These are phyloP conservation scores for Ophiodon elongatus DNA, from an alignment of 2,113 vertebrate genomes.

Conservation along the genomic window DNA sequence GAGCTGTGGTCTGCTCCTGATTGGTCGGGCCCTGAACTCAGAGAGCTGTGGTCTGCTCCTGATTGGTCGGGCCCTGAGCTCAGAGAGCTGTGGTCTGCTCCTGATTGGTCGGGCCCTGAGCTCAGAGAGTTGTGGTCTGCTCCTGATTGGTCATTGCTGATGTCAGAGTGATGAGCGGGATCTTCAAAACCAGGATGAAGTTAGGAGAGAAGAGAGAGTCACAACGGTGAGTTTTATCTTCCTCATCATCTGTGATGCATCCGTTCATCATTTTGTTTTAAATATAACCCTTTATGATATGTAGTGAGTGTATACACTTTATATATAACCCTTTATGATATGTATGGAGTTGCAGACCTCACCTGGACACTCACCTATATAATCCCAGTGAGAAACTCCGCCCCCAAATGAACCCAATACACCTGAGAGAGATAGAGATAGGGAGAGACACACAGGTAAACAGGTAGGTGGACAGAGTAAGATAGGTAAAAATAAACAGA, in stretches of 20 bases:
- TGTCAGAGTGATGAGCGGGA: constrained; percentile 26
- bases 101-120: constrained; percentile 48
- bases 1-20: constrained; percentile 36
- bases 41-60: constrained; percentile 23
- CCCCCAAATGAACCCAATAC: constrained; percentile 49
- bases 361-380: constrained; percentile 66
- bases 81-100: constrained; percentile 21
- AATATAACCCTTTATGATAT: too few species aligned
- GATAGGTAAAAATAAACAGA: not conserved
- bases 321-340: too few species aligned
- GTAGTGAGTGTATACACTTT: too few species aligned
- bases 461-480: too few species aligned
- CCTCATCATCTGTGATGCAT: not conserved
- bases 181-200: constrained; percentile 25
- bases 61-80: constrained; percentile 46
- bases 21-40: constrained; percentile 43
- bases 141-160: constrained; percentile 39
- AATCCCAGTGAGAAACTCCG: constrained; percentile 65
- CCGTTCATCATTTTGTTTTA: not conserved
- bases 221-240: not conserved
- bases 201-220: not conserved
- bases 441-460: not conserved
- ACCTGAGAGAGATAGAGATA: constrained; percentile 48
- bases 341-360: constrained; percentile 7
- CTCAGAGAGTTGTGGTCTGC: constrained; percentile 21